Percentiles rank a stretch among this genome's conserved stretches.
These are phyloP conservation scores for Otolemur garnettii DNA, from an alignment of 2,113 vertebrate genomes.

Conservation along the genomic window DNA sequence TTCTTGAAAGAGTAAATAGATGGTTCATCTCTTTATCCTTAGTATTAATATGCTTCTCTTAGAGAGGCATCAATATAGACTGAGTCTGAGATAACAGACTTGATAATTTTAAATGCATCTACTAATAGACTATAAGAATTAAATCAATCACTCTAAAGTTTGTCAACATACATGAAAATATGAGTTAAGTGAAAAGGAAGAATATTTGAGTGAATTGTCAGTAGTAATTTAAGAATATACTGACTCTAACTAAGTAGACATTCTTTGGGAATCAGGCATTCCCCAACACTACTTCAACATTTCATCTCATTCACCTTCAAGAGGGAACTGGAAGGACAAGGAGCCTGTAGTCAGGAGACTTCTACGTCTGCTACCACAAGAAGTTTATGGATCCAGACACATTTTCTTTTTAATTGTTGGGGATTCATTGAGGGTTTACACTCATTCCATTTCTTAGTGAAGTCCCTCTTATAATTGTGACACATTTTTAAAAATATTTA, in stretches of 20 bases:
- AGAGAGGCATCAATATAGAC: background rate
- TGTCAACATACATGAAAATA: background rate
- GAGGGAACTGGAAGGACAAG: background rate
- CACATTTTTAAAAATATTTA: too few species aligned
- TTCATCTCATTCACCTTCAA: background rate
- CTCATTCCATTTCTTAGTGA: too few species aligned
- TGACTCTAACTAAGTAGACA: background rate
- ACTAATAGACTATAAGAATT: background rate
- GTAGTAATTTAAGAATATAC: background rate
- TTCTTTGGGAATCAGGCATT: background rate
- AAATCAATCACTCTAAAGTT: background rate
- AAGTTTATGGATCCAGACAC: background rate
- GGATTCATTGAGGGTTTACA: too few species aligned
- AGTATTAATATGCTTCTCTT: background rate
- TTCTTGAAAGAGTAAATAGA: background rate
- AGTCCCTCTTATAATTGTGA: too few species aligned
- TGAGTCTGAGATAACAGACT: background rate
- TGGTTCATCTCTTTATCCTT: background rate
- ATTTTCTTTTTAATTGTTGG: background rate
- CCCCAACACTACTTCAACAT: background rate
- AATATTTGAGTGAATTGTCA: background rate
- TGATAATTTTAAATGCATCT: background rate
- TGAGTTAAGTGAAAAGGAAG: background rate
- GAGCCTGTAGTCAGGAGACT: background rate
- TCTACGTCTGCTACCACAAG: background rate